A percentile compares a stretch with the other conserved stretches of the same genome.
Conservation (phyloP, 2,888 invertebrate genomes). For the Agrenia bidenticulata region DNA sequence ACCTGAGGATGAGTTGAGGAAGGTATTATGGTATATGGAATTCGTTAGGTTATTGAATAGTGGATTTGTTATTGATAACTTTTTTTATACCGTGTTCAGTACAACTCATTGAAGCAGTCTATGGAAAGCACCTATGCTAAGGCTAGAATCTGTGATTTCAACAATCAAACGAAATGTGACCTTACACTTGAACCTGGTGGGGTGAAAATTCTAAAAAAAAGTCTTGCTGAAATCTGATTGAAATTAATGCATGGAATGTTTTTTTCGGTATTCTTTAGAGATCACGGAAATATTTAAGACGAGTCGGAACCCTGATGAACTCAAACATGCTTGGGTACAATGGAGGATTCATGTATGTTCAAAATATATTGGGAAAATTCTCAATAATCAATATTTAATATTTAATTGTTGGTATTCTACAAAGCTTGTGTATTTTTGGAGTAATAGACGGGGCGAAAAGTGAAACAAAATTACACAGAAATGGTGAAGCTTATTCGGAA, state of each 20-base stretch:
- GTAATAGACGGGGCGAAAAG: conserved; percentile 68
- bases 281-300: conserved; percentile 69
- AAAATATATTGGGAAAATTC: no score
- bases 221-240: neutral
- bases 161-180: conserved; percentile 56
- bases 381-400: no score
- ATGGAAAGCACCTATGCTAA: conserved; percentile 77
- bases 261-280: conserved; percentile 59
- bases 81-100: conserved; percentile 41
- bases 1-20: conserved; percentile 62
- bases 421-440: no score
- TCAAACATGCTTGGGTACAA: conserved; percentile 74
- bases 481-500: conserved; percentile 77
- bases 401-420: no score
- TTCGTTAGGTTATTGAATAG: no score
- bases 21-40: neutral
- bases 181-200: conserved; percentile 58
- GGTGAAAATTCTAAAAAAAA: conserved; percentile 27
- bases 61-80: no score
- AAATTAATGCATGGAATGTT: conserved; percentile 12
- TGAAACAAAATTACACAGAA: conserved; percentile 74
- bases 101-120: conserved; percentile 59
- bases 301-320: conserved; percentile 73
- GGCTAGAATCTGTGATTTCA: conserved; percentile 67
- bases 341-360: no score